Evolutionary conservation across 1,140 invertebrate genomes (phyloP).

Genomic region (Gyrodactylus bullatarudis): DNA sequence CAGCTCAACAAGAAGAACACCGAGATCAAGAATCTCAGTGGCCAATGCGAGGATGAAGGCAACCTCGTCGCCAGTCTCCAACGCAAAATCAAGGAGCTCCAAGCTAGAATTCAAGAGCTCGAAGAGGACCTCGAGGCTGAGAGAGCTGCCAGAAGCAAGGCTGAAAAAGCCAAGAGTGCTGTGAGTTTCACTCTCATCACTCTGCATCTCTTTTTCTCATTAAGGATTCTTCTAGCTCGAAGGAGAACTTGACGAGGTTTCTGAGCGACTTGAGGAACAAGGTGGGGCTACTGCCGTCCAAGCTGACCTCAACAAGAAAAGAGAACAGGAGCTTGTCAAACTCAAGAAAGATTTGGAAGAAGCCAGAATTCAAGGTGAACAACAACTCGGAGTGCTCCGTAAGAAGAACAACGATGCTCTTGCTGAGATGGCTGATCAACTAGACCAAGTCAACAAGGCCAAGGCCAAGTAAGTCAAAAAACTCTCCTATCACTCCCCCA

Average conservation of each 20-base stretch:
- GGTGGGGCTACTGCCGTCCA: conserved; percentile 92
- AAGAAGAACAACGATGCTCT: conserved; percentile 99
- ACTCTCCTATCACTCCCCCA: conserved; percentile 8
- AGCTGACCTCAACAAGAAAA: conserved; percentile 85
- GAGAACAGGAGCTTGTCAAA: conserved; percentile 85
- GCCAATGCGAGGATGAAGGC: conserved; percentile 91
- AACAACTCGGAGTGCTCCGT: conserved; percentile 57
- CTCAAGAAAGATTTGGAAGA: conserved; percentile 87
- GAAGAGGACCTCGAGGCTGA: conserved; percentile 89
- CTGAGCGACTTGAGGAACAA: conserved; percentile 80
- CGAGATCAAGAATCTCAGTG: conserved; percentile 60
- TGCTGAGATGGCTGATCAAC: conserved; percentile 68
- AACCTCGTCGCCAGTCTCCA: conserved; percentile 63
- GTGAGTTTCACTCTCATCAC: background rate
- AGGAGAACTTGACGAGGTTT: conserved; percentile 21
- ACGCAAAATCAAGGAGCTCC: conserved; percentile 93
- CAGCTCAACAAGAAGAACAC: conserved; percentile 44
- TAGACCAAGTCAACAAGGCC: conserved; percentile 91
- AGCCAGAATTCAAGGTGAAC: conserved; percentile 84
- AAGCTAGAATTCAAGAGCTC: conserved; percentile 42
- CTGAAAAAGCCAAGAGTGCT: conserved; percentile 13
- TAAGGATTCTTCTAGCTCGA: background rate
- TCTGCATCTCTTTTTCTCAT: background rate
- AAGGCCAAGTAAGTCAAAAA: conserved; percentile 90
- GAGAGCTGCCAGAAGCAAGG: conserved; percentile 39